A percentile compares a stretch with the other conserved stretches of the same genome.
Conservation (phyloP, 2,113 vertebrate genomes). For the Siniperca knerii region DNA sequence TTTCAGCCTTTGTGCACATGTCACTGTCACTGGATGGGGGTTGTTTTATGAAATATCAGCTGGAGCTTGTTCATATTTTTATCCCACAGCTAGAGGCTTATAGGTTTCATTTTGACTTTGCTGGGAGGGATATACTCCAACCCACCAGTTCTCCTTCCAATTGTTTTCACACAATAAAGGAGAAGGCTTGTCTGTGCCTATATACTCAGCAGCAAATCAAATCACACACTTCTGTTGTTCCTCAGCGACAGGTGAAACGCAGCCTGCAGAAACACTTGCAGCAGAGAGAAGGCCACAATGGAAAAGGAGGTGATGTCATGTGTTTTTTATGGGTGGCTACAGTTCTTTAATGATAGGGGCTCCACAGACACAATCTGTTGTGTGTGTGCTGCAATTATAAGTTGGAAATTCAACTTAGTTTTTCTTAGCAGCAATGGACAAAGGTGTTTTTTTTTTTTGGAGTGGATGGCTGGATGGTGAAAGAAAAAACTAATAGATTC, state of each 20-base stretch:
- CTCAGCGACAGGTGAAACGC: constrained; percentile 45
- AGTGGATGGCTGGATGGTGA: background rate
- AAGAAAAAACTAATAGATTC: background rate
- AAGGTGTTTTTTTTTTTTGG: constrained; percentile 9
- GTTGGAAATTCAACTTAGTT: background rate
- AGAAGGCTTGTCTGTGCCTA: constrained; percentile 21
- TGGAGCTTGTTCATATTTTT: constrained; percentile 31
- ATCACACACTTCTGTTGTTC: constrained; percentile 47
- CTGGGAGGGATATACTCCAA: constrained; percentile 12
- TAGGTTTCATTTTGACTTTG: constrained; percentile 47
- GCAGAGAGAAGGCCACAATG: background rate
- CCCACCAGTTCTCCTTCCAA: constrained; percentile 18
- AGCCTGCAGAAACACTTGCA: constrained; percentile 41
- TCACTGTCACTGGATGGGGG: constrained; percentile 1
- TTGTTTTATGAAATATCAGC: constrained; percentile 46
- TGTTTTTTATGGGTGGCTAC: constrained; percentile 34
- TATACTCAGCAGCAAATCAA: constrained; percentile 43
- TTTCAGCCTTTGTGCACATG: constrained; percentile 8
- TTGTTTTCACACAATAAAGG: constrained; percentile 55
- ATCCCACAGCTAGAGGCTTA: constrained; percentile 19
- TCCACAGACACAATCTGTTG: background rate
- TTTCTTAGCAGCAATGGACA: background rate
- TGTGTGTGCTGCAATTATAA: constrained; percentile 5
- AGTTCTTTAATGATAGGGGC: constrained; percentile 34
- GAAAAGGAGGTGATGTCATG: constrained; percentile 46